Conservation (phyloP, 2,888 invertebrate genomes). For the Elgonia sp. region DNA sequence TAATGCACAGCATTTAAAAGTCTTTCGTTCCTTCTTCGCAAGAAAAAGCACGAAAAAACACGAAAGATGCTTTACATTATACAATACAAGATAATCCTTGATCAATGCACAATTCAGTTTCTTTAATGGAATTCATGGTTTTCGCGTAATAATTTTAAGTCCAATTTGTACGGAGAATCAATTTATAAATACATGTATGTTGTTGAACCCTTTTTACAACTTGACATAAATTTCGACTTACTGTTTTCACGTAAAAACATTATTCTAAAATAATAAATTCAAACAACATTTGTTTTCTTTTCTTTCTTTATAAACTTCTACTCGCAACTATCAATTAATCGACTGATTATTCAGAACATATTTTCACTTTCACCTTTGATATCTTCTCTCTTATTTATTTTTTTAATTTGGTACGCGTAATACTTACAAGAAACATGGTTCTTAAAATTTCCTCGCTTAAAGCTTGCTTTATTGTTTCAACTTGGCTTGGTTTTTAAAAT, state of each 20-base stretch:
- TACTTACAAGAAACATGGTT: constrained; percentile 67
- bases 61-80: constrained; percentile 69
- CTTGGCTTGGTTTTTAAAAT: constrained; percentile 42
- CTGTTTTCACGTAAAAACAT: constrained; percentile 38
- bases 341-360: constrained; percentile 53
- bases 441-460: constrained; percentile 67
- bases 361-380: constrained; percentile 65
- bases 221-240: constrained; percentile 19
- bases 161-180: constrained; percentile 39
- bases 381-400: constrained; percentile 53
- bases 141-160: constrained; percentile 39
- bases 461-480: constrained; percentile 27
- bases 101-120: constrained; percentile 63
- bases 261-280: constrained; percentile 39
- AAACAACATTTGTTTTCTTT: constrained; percentile 44
- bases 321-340: constrained; percentile 55
- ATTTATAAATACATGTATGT: constrained; percentile 53
- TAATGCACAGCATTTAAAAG: constrained; percentile 74
- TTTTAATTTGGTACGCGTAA: constrained; percentile 71
- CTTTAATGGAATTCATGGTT: constrained; percentile 58
- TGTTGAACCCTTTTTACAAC: constrained; percentile 40
- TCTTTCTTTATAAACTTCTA: constrained; percentile 56
- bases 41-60: constrained; percentile 57
- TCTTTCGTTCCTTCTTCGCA: constrained; percentile 66
- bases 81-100: constrained; percentile 68